phyloP scores from a whole-genome alignment of 2,113 vertebrate species.

The Thomomys bottae region DNA sequence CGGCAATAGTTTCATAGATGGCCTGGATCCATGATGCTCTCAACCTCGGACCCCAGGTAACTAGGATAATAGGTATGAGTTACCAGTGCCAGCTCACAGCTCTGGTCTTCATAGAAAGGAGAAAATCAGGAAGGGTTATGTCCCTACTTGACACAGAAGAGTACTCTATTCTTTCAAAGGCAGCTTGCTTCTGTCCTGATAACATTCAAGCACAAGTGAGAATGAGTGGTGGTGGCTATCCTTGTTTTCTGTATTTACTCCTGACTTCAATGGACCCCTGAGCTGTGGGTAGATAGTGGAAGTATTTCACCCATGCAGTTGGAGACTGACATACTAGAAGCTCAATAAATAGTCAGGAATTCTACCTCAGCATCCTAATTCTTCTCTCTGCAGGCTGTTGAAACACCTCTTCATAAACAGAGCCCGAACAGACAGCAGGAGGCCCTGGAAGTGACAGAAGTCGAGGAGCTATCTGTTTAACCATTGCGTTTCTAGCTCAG shows the following conservation, averaged over 20 bases:
- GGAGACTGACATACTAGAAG: no score
- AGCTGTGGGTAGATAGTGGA: no score
- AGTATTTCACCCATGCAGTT: fast-evolving
- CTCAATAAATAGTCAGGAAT: no score
- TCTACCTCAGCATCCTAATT: neutral
- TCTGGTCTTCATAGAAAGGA: neutral
- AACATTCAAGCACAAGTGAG: no score
- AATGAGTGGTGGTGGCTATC: no score
- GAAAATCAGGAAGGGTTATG: neutral
- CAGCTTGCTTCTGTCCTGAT: no score
- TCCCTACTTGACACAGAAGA: fast-evolving
- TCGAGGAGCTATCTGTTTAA: neutral
- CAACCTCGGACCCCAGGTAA: neutral
- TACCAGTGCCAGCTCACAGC: no score
- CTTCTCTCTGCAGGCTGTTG: no score
- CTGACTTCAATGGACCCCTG: no score
- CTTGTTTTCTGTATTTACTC: neutral
- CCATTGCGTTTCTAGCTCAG: neutral
- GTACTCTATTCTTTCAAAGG: neutral
- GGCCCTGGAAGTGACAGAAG: no score
- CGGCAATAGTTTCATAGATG: no score
- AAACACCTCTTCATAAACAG: neutral
- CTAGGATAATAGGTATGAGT: no score
- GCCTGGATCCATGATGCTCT: neutral
- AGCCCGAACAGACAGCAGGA: fast-evolving